These are phyloP conservation scores for Zaprionus bogoriensis DNA, from an alignment of 2,888 invertebrate genomes.

Conservation along the genomic window DNA sequence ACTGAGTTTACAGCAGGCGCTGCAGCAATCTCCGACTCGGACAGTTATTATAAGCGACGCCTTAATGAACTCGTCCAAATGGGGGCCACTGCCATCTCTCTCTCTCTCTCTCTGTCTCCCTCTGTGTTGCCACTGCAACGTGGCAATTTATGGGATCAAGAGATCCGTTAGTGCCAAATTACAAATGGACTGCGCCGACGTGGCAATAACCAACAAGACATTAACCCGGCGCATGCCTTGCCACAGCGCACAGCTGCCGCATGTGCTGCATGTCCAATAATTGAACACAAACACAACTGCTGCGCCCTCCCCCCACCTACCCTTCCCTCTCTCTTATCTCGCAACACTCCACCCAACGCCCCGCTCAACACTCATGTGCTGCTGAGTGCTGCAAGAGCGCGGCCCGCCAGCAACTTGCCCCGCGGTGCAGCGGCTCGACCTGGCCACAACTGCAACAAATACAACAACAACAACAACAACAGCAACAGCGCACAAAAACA, in stretches of 20 bases:
- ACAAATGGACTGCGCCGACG: slow-evolving; percentile 68
- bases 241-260: slow-evolving; percentile 38
- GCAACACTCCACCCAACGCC: no score
- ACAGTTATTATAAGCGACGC: slow-evolving; percentile 45
- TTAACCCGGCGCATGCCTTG: slow-evolving; percentile 69
- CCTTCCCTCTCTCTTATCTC: not conserved
- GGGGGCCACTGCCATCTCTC: not conserved
- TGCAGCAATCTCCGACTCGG: slow-evolving; percentile 21
- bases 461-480: slow-evolving; percentile 15
- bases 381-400: slow-evolving; percentile 53
- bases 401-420: slow-evolving; percentile 52
- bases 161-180: slow-evolving; percentile 75
- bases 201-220: slow-evolving; percentile 78
- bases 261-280: slow-evolving; percentile 47
- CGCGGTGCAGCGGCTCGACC: slow-evolving; percentile 53
- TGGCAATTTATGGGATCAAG: slow-evolving; percentile 71
- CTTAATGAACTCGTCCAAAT: slow-evolving; percentile 44
- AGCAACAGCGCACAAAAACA: slow-evolving; percentile 67
- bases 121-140: not conserved
- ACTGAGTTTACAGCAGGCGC: slow-evolving; percentile 21
- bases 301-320: not conserved
- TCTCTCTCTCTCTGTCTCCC: not conserved
- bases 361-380: slow-evolving; percentile 27
- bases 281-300: slow-evolving; percentile 49
- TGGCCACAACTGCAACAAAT: slow-evolving; percentile 13